A percentile compares a stretch with the other conserved stretches of the same genome.
These are phyloP conservation scores for Eudemis profundana DNA, from an alignment of 2,888 invertebrate species.

Conservation along the genomic window DNA sequence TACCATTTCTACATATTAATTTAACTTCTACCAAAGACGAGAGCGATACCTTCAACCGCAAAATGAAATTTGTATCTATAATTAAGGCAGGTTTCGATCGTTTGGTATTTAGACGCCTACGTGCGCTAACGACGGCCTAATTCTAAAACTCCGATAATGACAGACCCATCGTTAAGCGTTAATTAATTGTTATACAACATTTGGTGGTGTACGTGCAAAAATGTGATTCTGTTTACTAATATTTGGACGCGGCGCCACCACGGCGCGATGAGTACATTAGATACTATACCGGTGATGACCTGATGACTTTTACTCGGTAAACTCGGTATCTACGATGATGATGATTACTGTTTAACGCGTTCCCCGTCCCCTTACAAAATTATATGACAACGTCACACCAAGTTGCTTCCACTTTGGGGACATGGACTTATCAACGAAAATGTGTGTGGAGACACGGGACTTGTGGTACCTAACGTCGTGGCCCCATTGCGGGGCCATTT, in stretches of 20 bases:
- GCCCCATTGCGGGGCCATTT: too few relatives aligned
- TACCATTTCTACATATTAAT: background rate
- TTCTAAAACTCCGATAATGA: slow-evolving; percentile 27
- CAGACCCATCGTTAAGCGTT: slow-evolving; percentile 23
- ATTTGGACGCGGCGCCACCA: slow-evolving; percentile 31
- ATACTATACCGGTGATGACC: background rate
- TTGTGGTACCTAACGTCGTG: too few relatives aligned
- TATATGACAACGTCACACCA: too few relatives aligned
- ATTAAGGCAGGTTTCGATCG: slow-evolving; percentile 10
- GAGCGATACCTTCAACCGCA: background rate
- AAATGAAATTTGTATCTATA: background rate
- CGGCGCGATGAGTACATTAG: slow-evolving; percentile 20
- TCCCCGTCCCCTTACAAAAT: too few relatives aligned
- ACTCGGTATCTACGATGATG: too few relatives aligned
- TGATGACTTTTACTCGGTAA: background rate
- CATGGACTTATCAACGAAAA: too few relatives aligned
- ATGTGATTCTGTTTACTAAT: slow-evolving; percentile 39
- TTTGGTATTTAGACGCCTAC: slow-evolving; percentile 29
- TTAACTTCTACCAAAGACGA: background rate
- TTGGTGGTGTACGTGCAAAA: slow-evolving; percentile 37
- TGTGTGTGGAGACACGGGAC: too few relatives aligned
- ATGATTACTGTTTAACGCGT: too few relatives aligned
- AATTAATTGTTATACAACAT: slow-evolving; percentile 38
- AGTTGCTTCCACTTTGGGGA: too few relatives aligned
- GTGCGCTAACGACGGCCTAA: slow-evolving; percentile 20